Evolutionary conservation across 1,140 invertebrate species (phyloP), one percentile per base, ranked within the genome.

Genomic region (Neodiprion virginianus): DNA sequence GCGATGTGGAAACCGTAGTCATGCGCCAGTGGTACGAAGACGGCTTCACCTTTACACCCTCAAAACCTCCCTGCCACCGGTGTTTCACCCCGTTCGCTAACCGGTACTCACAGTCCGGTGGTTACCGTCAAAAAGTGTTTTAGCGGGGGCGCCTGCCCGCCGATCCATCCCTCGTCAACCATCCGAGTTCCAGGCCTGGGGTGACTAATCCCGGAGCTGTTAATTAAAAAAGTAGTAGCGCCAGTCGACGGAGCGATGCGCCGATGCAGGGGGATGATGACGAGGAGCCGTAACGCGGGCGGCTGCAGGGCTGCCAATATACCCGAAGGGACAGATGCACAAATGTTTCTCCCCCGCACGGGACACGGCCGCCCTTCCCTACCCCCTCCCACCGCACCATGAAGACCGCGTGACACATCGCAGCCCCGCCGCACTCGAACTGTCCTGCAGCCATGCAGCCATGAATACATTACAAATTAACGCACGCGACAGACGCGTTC

Each of bases 401-500:
- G 53, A 14, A 17, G 53, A 14, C 8, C 8, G 53, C 8, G 53
- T 61, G 53, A 61, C 53, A 61, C 53, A 61, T 61, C 3, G 53
- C 53, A 61, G 53, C 53, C 53, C 8, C 53, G 11, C 11, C 53
- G 53, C 53, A 61, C 53, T 61, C 53, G 53, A 61, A 61, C 53
- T 61, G 53, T 61, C 53, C 53, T 61, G 53, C 53, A 61, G 53
- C 76, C 80, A 79, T 61, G 53, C 53, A 61, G 53, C 76, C 80
- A 79, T 79, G 81, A 82, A 82, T 80, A 80, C 80, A 78, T 79
- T 79, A 79, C 77, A 53, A 81, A 78, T 79, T 81, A 83, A 84
- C 81, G 78, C 81, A 82, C 80, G 79, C 80, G 81, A 80, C 77
- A 80, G 83, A 83, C 79, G 80, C 79, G 81, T 80, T 81, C 82